These are phyloP conservation scores for Aleiodes testaceus DNA, from an alignment of 2,888 invertebrate genomes.

Conservation along the genomic window DNA sequence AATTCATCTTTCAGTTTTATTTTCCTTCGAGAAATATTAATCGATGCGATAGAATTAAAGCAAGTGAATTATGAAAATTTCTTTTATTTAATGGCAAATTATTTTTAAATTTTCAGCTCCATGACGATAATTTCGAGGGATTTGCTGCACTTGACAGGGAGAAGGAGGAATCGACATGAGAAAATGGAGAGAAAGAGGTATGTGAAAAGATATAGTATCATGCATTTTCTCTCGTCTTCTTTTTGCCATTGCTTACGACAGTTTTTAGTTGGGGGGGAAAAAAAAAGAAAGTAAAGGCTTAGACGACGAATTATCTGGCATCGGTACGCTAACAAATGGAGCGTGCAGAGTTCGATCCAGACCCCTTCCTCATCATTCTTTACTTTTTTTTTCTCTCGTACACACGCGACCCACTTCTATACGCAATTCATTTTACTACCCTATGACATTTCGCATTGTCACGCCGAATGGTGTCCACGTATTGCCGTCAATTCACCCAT, in stretches of 20 bases:
- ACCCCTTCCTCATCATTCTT: neutral
- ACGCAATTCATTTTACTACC: slow-evolving; percentile 43
- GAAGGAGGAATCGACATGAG: neutral
- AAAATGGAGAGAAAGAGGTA: neutral
- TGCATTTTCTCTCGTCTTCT: neutral
- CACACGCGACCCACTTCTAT: slow-evolving; percentile 45
- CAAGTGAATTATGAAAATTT: too few species aligned
- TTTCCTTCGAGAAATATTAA: neutral
- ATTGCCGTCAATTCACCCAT: slow-evolving; percentile 29
- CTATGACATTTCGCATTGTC: slow-evolving; percentile 47
- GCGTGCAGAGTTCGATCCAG: slow-evolving; percentile 41
- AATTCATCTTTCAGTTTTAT: slow-evolving; percentile 21
- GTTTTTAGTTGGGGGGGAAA: neutral
- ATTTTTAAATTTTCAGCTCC: neutral
- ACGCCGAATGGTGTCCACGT: slow-evolving; percentile 38
- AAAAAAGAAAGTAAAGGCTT: neutral
- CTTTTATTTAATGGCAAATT: too few species aligned
- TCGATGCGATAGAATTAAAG: too few species aligned
- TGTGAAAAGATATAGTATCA: neutral
- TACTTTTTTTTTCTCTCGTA: slow-evolving; percentile 14
- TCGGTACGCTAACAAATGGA: slow-evolving; percentile 47
- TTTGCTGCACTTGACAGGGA: slow-evolving; percentile 23
- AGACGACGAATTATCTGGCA: slow-evolving; percentile 52
- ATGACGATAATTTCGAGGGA: slow-evolving; percentile 12
- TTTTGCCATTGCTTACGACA: slow-evolving; percentile 1